phyloP scores from a whole-genome alignment of 2,113 vertebrate genomes.

The Scytalopus superciliaris region DNA sequence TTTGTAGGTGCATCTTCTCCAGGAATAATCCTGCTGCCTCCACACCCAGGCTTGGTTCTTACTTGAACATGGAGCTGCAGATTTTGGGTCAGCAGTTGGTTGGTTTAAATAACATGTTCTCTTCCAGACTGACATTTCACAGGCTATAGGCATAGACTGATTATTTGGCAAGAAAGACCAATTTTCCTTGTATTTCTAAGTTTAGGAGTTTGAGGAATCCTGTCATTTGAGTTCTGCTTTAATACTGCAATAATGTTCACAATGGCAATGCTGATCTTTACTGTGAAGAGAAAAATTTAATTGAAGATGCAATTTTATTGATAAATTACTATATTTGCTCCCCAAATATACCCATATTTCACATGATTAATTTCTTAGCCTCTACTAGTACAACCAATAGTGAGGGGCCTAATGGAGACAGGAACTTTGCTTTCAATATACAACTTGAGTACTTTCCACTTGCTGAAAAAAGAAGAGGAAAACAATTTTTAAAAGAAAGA shows the following conservation, averaged over 20 bases:
- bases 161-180: neutral
- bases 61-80: neutral
- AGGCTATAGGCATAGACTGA: neutral
- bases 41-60: neutral
- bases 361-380: neutral
- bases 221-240: neutral
- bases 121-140: neutral
- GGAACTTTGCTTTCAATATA: neutral
- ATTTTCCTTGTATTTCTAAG: neutral
- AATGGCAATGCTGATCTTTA: neutral
- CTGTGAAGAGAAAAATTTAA: neutral
- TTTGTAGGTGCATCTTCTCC: neutral
- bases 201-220: neutral
- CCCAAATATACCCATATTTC: neutral
- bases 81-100: constrained; percentile 1
- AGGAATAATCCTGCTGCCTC: neutral
- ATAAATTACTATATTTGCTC: neutral
- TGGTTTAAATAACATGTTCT: neutral
- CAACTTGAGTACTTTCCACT: neutral
- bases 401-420: neutral
- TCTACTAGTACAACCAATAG: neutral
- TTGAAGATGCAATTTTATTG: neutral
- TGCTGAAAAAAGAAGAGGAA: neutral
- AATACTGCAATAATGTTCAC: neutral
- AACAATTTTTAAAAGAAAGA: neutral